phyloP scores from a whole-genome alignment of 1,140 invertebrate genomes.

The Halictus rubicundus region DNA sequence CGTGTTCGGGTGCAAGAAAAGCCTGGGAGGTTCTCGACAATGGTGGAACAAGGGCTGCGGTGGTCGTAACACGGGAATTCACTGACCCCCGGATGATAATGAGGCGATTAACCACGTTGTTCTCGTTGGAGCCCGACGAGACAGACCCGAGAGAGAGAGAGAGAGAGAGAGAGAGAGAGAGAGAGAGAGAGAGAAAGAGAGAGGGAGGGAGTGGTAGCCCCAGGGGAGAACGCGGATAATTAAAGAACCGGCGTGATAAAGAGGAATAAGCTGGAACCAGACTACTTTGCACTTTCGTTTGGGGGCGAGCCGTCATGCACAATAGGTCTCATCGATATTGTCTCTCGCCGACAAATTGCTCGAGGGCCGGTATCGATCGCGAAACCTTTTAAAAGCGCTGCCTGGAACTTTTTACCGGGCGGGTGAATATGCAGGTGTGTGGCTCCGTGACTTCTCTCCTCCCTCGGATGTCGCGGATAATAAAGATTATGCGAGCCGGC shows the following conservation, averaged over 20 bases:
- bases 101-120: slow-evolving; percentile 32
- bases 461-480: background rate
- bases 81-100: slow-evolving; percentile 18
- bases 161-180: no score
- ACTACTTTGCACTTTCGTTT: slow-evolving; percentile 41
- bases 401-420: background rate
- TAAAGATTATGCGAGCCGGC: no score
- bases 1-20: no score
- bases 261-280: slow-evolving; percentile 45
- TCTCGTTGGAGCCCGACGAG: background rate
- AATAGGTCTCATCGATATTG: slow-evolving; percentile 45
- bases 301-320: slow-evolving; percentile 24
- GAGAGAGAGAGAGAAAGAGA: background rate
- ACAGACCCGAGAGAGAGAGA: background rate
- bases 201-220: no score
- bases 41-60: no score
- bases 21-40: no score
- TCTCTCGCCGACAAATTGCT: slow-evolving; percentile 39
- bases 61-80: background rate
- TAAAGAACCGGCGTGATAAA: slow-evolving; percentile 20
- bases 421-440: slow-evolving; percentile 21
- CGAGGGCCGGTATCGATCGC: slow-evolving; percentile 42
- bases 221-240: slow-evolving; percentile 21
- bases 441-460: background rate
- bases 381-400: slow-evolving; percentile 17